Evolutionary conservation across 2,797 vertebrate genomes (phyloP).

Genomic region (Tragelaphus eurycerus): DNA sequence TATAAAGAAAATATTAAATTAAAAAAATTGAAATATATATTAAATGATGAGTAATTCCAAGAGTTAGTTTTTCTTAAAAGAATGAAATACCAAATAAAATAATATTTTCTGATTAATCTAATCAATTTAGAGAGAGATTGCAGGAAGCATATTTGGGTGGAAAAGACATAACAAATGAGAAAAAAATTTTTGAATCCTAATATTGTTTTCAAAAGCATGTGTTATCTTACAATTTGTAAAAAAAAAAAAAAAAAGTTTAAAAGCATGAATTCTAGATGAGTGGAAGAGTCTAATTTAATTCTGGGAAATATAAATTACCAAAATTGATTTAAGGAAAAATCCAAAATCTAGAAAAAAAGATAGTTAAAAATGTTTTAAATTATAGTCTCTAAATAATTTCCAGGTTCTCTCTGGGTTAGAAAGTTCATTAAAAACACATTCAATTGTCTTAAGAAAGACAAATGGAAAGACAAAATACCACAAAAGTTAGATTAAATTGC

Average conservation of each 20-base stretch:
- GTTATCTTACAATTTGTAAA: not conserved
- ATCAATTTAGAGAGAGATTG: not conserved
- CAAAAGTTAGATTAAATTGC: not conserved
- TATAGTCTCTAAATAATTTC: not conserved
- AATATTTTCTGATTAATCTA: not conserved
- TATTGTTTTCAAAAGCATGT: not conserved
- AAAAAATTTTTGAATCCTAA: not conserved
- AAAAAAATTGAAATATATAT: not conserved
- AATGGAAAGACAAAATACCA: not conserved
- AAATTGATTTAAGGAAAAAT: not conserved
- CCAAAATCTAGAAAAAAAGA: not conserved
- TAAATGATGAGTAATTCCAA: constrained; percentile 4
- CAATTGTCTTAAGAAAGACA: not conserved
- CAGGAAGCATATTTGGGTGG: not conserved
- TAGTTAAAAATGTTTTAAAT: not conserved
- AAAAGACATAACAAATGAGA: not conserved
- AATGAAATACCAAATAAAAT: not conserved
- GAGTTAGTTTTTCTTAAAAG: not conserved
- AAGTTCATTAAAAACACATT: not conserved
- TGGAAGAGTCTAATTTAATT: not conserved
- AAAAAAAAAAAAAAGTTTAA: not conserved
- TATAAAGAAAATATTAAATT: not conserved
- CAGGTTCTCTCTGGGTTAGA: not conserved
- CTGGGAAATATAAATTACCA: not conserved
- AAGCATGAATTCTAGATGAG: not conserved